Base-by-base conservation (phyloP, 2,113 vertebrate genomes). In the Gasterosteus aculeatus region DNA sequence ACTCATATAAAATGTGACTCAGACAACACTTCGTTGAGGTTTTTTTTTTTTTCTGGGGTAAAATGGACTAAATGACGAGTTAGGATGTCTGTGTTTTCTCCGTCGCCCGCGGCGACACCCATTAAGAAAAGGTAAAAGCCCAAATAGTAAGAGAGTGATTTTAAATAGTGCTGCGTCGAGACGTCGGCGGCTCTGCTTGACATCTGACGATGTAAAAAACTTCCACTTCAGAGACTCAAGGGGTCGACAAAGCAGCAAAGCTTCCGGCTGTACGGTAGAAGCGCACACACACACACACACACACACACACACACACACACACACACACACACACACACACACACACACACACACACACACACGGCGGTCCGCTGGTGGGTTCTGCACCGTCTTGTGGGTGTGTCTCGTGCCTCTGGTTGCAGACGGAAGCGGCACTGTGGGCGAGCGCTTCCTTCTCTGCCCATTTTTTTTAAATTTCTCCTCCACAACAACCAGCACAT, bases 401-500 rank as follows among this genome's bases (percentile, higher is more conserved):
- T 54, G 54, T 68, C 18, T 7, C 2, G 2, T 10, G 49, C 18
- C 49, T n/a, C 44, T 0, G 46, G 16, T n/a, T 51, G 49, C 8
- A 10, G 10, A 64, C 18, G 0, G 18, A 46, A 46, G 46, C 39
- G n/a, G 7, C 8, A 22, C 41, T 63, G 35, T 31, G 53, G 31
- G 18, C 29, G 57, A 72, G 56, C 22, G 75, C 77, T 86, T 86
- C 84, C 77, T 72, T 31, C 42, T 78, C 16, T 59, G 39, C 42
- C 26, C 42, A 49, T 64, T 69, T 46, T 16, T 26, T 26, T 26
- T 26, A 26, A 26, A 39, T 68, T 75, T 57, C 70, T 39, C 26
- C 19, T 31, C 26, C 16, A 16, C 64, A 77, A 62, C 69, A 73
- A 53, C n/a, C 3, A 69, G 84, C 84, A 84, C 86, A 87, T 88